Percentiles rank a stretch among this genome's conserved stretches.
phyloP scores from a whole-genome alignment of 1,140 invertebrate genomes.

The Laupala kohalensis region DNA sequence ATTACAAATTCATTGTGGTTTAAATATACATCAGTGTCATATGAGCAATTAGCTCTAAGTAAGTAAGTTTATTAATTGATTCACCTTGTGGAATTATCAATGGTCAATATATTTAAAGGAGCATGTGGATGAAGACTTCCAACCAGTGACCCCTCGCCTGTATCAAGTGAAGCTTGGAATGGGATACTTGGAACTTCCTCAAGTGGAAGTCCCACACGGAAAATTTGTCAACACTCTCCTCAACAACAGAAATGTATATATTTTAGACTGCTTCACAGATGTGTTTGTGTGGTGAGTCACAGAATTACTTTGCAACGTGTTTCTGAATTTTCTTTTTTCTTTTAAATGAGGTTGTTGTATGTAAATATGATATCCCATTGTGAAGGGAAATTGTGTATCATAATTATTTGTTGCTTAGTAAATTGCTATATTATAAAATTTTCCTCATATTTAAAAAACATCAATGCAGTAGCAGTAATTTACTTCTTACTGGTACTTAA shows the following conservation, averaged over 20 bases:
- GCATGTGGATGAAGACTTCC: constrained; percentile 67
- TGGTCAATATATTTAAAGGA: constrained; percentile 37
- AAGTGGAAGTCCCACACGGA: constrained; percentile 73
- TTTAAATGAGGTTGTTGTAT: too few relatives aligned
- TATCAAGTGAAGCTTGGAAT: constrained; percentile 94
- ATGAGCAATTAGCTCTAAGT: too few relatives aligned
- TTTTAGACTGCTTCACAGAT: constrained; percentile 89
- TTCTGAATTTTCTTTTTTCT: neutral
- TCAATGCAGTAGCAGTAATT: too few relatives aligned
- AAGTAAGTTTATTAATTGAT: neutral
- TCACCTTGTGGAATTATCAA: neutral
- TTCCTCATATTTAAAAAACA: too few relatives aligned
- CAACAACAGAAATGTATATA: constrained; percentile 90
- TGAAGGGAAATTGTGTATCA: too few relatives aligned
- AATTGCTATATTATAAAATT: too few relatives aligned
- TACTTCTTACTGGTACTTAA: too few relatives aligned
- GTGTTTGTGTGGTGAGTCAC: constrained; percentile 87
- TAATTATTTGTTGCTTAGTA: too few relatives aligned
- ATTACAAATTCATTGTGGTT: too few relatives aligned
- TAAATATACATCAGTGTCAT: too few relatives aligned
- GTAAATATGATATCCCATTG: too few relatives aligned
- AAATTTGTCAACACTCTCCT: constrained; percentile 62
- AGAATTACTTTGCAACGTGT: neutral
- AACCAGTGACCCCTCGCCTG: constrained; percentile 61
- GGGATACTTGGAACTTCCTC: constrained; percentile 96